Conservation (phyloP, 2,888 invertebrate genomes). For the Amphipyra berbera region DNA sequence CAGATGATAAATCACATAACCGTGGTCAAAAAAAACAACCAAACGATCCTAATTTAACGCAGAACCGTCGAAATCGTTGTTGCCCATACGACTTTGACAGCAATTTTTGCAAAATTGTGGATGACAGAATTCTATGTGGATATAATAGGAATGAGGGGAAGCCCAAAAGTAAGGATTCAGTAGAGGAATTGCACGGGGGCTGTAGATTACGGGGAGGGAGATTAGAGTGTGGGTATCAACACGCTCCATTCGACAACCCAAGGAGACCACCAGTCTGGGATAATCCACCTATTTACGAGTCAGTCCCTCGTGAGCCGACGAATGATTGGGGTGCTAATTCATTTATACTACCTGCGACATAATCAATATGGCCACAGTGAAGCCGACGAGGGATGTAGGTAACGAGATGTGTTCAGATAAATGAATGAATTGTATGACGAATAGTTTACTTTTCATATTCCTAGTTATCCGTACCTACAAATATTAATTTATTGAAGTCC, state of each 20-base stretch:
- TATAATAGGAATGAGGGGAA: slow-evolving; percentile 74
- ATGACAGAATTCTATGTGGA: slow-evolving; percentile 78
- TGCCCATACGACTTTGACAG: slow-evolving; percentile 81
- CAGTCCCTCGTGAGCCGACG: too few species aligned
- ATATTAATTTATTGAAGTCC: not conserved
- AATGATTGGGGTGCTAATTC: too few species aligned
- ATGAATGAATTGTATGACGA: too few species aligned
- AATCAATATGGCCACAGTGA: not conserved
- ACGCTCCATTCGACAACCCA: slow-evolving; percentile 67
- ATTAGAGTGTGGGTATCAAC: slow-evolving; percentile 79
- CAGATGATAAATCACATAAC: not conserved
- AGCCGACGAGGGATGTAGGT: not conserved
- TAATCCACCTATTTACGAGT: not conserved
- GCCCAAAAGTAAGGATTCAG: slow-evolving; percentile 52
- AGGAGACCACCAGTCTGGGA: slow-evolving; percentile 60
- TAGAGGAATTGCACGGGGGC: slow-evolving; percentile 64
- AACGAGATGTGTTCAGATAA: not conserved
- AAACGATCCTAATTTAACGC: not conserved
- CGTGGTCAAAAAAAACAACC: not conserved
- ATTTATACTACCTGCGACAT: not conserved
- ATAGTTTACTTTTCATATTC: not conserved
- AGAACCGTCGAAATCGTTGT: slow-evolving; percentile 61
- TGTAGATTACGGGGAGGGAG: slow-evolving; percentile 77
- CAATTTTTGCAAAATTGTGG: slow-evolving; percentile 70
- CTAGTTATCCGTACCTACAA: not conserved